Base-by-base conservation (phyloP, 1,140 invertebrate species). In the Eriosoma lanigerum region DNA sequence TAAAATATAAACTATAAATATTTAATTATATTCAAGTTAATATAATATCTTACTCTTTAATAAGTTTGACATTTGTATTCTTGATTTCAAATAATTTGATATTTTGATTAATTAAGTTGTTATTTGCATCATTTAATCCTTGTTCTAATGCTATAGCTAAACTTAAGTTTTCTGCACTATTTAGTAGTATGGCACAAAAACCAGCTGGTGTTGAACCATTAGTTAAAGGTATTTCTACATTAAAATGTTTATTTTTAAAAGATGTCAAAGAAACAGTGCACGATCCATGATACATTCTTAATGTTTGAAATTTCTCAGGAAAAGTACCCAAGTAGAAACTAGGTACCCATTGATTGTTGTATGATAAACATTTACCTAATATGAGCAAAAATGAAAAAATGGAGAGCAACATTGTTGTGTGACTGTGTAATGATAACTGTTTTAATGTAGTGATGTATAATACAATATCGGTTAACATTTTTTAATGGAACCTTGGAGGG, bases 271-370 rank as follows among this genome's bases (percentile, higher is more conserved):
- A 78, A 60, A 78, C 38, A 13, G 17, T 8, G 5, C 75, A 78
- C 5, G 75, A 78, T 78, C 75, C 75, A 26, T 38, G 56, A n/a
- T 44, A 60, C 75, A 78, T 78, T 62, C 32, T 78, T 78, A 78
- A 62, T 29, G 56, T 46, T 19, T 78, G 54, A 62, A 60, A 78
- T 12, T 15, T 58, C 19, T 60, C 56, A 5, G 19, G 52, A 58
- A 38, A 56, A 26, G 29, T 26, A 46, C n/a, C 17, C 17, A 60
- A 58, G 12, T 78, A 78, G 48, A 44, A 62, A 62, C 21, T 78
- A 5, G 75, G 75, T 17, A 78, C 24, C 75, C 75, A 78, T 60
- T 78, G 38, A 46, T 15, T 78, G 13, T 78, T 52, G 48, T 60
- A 56, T 38, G 75, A 38, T 60, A 48, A 60, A 48, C 52, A 62